phyloP scores from a whole-genome alignment of 2,797 vertebrate genomes.

The Toxotes lorentzi region DNA sequence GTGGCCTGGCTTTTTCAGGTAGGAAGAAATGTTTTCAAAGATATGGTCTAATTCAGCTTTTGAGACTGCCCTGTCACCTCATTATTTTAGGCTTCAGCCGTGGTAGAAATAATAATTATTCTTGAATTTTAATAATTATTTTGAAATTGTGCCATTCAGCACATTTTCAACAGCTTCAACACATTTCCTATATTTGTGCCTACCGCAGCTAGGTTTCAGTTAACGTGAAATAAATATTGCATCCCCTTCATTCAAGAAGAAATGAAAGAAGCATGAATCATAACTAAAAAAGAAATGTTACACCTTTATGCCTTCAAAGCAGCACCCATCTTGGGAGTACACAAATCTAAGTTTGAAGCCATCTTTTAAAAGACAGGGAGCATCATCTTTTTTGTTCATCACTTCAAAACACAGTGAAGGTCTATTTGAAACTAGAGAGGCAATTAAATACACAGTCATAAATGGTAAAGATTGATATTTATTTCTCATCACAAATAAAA shows the following conservation, averaged over 20 bases:
- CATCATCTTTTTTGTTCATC: constrained; percentile 13
- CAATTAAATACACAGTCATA: constrained; percentile 76
- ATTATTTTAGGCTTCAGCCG: constrained; percentile 29
- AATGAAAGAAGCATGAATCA: constrained; percentile 6
- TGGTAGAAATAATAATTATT: constrained; percentile 27
- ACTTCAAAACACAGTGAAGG: constrained; percentile 14
- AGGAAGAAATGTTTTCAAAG: constrained; percentile 32
- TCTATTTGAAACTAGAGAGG: constrained; percentile 32
- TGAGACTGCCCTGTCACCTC: constrained; percentile 36
- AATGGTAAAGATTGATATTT: constrained; percentile 89
- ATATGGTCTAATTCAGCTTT: constrained; percentile 18
- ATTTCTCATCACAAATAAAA: constrained; percentile 90
- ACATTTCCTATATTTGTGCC: background rate
- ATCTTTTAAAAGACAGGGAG: constrained; percentile 10
- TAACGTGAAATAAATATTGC: constrained; percentile 2
- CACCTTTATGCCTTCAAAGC: constrained; percentile 4
- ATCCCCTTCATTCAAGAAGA: background rate
- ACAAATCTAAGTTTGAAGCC: constrained; percentile 19
- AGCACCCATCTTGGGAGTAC: background rate
- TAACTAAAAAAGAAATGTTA: background rate
- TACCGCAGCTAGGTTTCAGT: background rate
- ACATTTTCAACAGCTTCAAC: background rate
- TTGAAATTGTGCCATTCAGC: constrained; percentile 14
- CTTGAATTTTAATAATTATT: constrained; percentile 28
- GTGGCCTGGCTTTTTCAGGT: constrained; percentile 7